Evolutionary conservation across 2,797 vertebrate genomes (phyloP).

Genomic region (Ciconia nigra): DNA sequence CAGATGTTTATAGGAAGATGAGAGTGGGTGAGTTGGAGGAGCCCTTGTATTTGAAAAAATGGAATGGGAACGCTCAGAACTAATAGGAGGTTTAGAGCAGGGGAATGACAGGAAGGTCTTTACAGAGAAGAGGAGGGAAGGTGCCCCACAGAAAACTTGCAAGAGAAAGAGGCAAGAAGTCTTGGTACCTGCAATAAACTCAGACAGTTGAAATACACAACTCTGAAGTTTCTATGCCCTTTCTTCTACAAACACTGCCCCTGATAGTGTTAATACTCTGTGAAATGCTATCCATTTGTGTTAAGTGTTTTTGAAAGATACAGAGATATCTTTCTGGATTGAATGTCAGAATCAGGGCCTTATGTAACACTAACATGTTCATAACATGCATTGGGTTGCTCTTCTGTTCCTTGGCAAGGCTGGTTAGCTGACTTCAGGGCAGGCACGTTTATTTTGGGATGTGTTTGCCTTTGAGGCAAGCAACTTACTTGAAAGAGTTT

Average conservation of each 20-base stretch:
- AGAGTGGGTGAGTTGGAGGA: not conserved
- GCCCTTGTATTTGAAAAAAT: not conserved
- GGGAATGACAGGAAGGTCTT: not conserved
- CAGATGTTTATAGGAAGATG: not conserved
- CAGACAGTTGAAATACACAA: not conserved
- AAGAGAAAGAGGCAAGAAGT: not conserved
- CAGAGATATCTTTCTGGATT: not conserved
- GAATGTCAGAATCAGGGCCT: not conserved
- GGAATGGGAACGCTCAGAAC: not conserved
- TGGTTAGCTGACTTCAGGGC: not conserved
- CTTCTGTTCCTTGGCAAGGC: not conserved
- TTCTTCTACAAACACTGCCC: not conserved
- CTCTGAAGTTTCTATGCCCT: not conserved
- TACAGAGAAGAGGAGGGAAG: not conserved
- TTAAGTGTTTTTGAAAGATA: not conserved
- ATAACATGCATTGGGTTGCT: not conserved
- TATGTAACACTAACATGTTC: not conserved
- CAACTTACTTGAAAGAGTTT: not conserved
- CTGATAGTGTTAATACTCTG: not conserved
- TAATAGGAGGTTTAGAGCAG: not conserved
- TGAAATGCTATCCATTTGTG: not conserved
- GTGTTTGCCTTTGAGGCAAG: not conserved
- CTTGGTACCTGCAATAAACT: not conserved
- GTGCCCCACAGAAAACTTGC: not conserved
- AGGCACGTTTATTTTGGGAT: not conserved